Evolutionary conservation across 2,888 invertebrate genomes (phyloP).

Genomic region (Phlogophora meticulosa): DNA sequence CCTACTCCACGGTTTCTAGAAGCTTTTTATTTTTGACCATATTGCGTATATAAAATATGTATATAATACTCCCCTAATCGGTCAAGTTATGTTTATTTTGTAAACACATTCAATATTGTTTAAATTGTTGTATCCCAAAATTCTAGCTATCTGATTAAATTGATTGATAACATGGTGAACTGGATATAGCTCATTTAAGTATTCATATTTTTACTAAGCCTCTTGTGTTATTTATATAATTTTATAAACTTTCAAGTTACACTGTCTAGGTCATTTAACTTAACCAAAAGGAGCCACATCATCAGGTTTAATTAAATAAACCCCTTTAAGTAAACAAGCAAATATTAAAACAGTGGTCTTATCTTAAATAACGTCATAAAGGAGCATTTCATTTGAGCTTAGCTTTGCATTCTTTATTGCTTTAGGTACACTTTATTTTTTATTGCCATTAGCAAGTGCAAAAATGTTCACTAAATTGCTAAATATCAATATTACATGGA

Average conservation of each 20-base stretch:
- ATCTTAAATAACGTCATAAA: constrained; percentile 16
- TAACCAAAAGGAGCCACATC: constrained; percentile 42
- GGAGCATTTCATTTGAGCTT: constrained; percentile 15
- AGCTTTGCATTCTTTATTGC: constrained; percentile 11
- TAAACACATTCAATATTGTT: constrained; percentile 14
- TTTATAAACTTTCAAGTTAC: background rate
- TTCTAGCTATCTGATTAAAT: background rate
- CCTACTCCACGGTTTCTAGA: constrained; percentile 61
- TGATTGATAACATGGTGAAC: constrained; percentile 9
- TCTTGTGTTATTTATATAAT: background rate
- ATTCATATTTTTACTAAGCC: background rate
- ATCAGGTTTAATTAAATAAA: constrained; percentile 31
- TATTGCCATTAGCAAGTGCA: background rate
- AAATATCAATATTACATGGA: background rate
- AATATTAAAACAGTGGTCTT: constrained; percentile 22
- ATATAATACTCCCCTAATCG: background rate
- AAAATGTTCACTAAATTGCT: background rate
- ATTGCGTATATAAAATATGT: constrained; percentile 6
- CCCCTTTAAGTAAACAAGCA: constrained; percentile 14
- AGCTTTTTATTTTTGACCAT: constrained; percentile 22
- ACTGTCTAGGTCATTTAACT: background rate
- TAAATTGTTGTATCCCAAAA: constrained; percentile 11
- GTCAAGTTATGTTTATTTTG: background rate
- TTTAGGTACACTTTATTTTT: background rate
- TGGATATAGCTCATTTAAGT: background rate